A percentile compares a stretch with the other conserved stretches of the same genome.
Evolutionary conservation across 2,888 invertebrate species (phyloP).

Genomic region (Metallyticus violacea): DNA sequence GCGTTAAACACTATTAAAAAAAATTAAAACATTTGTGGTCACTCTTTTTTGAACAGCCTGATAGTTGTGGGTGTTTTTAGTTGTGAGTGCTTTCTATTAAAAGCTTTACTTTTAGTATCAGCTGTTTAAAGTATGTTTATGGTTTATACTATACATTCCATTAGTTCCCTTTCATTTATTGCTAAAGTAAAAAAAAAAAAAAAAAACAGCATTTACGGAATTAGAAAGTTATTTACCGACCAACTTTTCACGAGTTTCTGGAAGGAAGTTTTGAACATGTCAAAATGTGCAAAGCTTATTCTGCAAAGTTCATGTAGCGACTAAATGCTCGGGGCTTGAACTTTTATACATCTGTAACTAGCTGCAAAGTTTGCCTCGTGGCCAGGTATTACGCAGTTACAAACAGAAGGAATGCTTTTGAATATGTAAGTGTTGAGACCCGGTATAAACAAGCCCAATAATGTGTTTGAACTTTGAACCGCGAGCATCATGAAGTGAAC

Average conservation of each 20-base stretch:
- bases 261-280: neutral
- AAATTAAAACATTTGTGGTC: too few species aligned
- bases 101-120: too few species aligned
- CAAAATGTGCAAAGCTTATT: neutral
- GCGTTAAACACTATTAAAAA: too few species aligned
- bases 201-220: neutral
- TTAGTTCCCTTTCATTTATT: neutral
- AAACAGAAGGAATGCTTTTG: conserved; percentile 38
- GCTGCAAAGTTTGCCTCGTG: neutral
- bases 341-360: neutral
- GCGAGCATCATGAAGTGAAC: neutral
- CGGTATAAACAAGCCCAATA: conserved; percentile 2
- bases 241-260: neutral
- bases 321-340: neutral
- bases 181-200: neutral
- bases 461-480: conserved; percentile 26
- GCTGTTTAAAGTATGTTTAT: too few species aligned
- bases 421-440: conserved; percentile 8
- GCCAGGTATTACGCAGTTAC: neutral
- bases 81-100: too few species aligned
- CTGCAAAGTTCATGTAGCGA: neutral
- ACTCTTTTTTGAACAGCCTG: too few species aligned
- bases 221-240: neutral
- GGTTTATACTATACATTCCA: too few species aligned
- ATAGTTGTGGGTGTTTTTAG: too few species aligned